phyloP scores from a whole-genome alignment of 2,888 invertebrate genomes.

The Philonicus albiceps region DNA sequence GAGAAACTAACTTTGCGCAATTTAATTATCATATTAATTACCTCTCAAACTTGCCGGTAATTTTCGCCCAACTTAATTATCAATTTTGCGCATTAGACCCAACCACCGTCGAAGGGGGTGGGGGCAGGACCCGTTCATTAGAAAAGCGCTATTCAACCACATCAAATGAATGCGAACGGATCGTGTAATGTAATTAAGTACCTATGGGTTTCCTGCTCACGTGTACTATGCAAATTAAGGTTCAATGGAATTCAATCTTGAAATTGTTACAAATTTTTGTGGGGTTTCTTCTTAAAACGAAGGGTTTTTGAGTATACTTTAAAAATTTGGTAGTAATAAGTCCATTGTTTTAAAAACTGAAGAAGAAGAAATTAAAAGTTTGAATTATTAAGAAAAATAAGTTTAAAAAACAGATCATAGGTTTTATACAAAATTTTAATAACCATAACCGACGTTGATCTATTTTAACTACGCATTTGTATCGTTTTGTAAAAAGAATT shows the following conservation, averaged over 20 bases:
- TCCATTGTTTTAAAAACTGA: not conserved
- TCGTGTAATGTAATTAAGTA: conserved; percentile 37
- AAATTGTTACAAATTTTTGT: not conserved
- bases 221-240: not conserved
- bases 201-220: not conserved
- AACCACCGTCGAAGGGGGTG: too few relatives aligned
- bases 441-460: too few relatives aligned
- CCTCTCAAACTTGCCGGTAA: conserved; percentile 35
- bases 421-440: too few relatives aligned
- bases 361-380: not conserved
- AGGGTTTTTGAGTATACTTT: not conserved
- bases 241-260: not conserved
- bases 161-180: conserved; percentile 31
- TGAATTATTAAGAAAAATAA: too few relatives aligned
- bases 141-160: conserved; percentile 25
- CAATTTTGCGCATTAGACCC: conserved; percentile 26
- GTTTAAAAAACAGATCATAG: too few relatives aligned
- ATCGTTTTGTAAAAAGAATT: too few relatives aligned
- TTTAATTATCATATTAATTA: conserved; percentile 42
- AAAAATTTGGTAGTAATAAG: not conserved
- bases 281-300: not conserved
- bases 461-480: too few relatives aligned
- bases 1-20: conserved; percentile 40
- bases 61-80: conserved; percentile 40
- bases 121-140: conserved; percentile 12